These are phyloP conservation scores for Etheostoma nigrum DNA, from an alignment of 2,797 vertebrate species.

Conservation along the genomic window DNA sequence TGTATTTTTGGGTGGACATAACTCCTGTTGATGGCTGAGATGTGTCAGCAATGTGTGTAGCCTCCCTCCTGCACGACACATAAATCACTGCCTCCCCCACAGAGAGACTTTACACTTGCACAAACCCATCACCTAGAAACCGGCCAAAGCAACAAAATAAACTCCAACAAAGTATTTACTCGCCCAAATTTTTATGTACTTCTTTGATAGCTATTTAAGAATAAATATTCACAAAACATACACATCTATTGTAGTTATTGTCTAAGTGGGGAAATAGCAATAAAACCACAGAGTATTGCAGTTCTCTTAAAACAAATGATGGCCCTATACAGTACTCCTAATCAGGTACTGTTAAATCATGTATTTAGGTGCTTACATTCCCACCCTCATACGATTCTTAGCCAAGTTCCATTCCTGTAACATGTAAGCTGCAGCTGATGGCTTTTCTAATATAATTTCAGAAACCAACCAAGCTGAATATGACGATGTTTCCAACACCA, in stretches of 20 bases:
- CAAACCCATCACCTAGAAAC: constrained; percentile 33
- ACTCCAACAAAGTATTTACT: constrained; percentile 18
- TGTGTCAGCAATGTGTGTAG: constrained; percentile 60
- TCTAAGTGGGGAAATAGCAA: neutral
- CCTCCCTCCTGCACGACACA: constrained; percentile 40
- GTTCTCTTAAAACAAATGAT: constrained; percentile 10
- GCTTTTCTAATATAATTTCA: constrained; percentile 56
- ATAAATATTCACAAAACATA: constrained; percentile 7
- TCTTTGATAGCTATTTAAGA: neutral
- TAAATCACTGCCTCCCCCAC: constrained; percentile 55
- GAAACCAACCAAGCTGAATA: constrained; percentile 40
- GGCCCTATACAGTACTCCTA: neutral
- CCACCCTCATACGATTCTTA: neutral
- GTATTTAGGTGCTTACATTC: neutral
- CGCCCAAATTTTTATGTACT: constrained; percentile 10
- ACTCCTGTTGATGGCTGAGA: constrained; percentile 60
- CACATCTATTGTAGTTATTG: neutral
- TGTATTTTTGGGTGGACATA: constrained; percentile 58
- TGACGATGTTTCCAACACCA: constrained; percentile 44
- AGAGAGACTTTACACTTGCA: constrained; percentile 39
- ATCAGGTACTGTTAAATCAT: neutral
- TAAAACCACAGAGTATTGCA: neutral
- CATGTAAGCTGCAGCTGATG: constrained; percentile 39
- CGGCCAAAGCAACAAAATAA: constrained; percentile 15
- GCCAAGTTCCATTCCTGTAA: constrained; percentile 9